Percentiles rank a stretch among this genome's conserved stretches.
These are phyloP conservation scores for Sinocyclocheilus anophthalmus DNA, from an alignment of 2,113 vertebrate species.

Conservation along the genomic window DNA sequence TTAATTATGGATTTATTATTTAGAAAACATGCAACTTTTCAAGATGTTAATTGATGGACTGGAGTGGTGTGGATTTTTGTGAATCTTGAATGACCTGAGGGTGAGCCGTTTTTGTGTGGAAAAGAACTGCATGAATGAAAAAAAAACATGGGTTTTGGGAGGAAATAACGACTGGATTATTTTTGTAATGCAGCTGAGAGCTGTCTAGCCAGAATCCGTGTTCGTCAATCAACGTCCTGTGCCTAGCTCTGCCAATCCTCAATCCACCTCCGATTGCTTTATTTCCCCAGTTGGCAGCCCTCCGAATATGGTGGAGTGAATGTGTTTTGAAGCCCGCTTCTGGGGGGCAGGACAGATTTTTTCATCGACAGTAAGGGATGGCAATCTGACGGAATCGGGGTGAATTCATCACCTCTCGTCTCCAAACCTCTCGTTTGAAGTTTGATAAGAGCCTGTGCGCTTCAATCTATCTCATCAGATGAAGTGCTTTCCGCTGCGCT, in stretches of 20 bases:
- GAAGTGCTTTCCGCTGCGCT: constrained; percentile 51
- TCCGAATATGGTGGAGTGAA: constrained; percentile 17
- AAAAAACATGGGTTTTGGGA: not conserved
- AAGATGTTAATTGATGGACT: no score
- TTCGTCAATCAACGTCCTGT: not conserved
- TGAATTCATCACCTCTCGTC: not conserved
- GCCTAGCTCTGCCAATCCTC: not conserved
- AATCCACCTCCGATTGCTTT: not conserved
- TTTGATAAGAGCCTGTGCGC: constrained; percentile 48
- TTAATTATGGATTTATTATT: not conserved
- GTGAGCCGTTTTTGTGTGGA: not conserved
- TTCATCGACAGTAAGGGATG: constrained; percentile 7
- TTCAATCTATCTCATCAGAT: constrained; percentile 60
- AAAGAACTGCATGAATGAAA: not conserved
- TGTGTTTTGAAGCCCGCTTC: constrained; percentile 6
- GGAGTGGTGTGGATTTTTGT: no score
- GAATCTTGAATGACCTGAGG: not conserved
- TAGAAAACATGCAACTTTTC: not conserved
- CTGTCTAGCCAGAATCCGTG: not conserved
- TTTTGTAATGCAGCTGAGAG: not conserved
- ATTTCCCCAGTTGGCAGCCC: not conserved
- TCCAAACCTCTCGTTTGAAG: not conserved
- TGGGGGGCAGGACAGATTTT: constrained; percentile 14
- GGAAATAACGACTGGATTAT: not conserved
- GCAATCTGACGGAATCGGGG: not conserved